Conservation (phyloP, 2,888 invertebrate genomes). For the Dicyrtomina minuta region DNA sequence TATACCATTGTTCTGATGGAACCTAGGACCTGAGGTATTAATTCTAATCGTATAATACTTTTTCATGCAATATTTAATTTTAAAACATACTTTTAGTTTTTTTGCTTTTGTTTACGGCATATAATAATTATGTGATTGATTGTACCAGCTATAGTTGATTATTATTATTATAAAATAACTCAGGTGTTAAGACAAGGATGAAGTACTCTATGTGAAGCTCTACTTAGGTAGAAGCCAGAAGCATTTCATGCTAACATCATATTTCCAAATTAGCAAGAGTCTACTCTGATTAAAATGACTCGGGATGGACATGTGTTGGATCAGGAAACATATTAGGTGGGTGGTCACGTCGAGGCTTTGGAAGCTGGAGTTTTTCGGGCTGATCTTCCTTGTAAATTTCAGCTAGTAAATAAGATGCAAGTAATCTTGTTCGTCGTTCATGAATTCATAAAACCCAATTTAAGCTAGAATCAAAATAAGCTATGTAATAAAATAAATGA, state of each 20-base stretch:
- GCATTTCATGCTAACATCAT: constrained; percentile 95
- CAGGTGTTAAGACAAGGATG: constrained; percentile 93
- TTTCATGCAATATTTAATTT: too few relatives aligned
- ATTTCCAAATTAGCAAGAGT: constrained; percentile 94
- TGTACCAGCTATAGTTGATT: too few relatives aligned
- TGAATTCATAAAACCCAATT: too few relatives aligned
- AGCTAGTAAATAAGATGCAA: constrained; percentile 62
- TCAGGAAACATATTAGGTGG: constrained; percentile 97
- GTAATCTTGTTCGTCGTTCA: background rate
- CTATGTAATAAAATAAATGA: too few relatives aligned
- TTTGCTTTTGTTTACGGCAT: too few relatives aligned
- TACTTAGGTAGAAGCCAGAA: too few relatives aligned
- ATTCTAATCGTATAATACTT: background rate
- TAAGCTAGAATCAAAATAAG: too few relatives aligned
- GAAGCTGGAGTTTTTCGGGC: constrained; percentile 97
- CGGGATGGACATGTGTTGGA: constrained; percentile 91
- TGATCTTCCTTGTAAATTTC: constrained; percentile 89
- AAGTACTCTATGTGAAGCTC: constrained; percentile 93
- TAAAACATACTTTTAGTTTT: too few relatives aligned
- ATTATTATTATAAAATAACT: background rate
- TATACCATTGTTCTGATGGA: constrained; percentile 99
- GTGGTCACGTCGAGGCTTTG: constrained; percentile 97
- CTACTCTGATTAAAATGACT: constrained; percentile 81
- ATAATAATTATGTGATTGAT: too few relatives aligned
- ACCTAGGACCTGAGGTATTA: constrained; percentile 89